A percentile compares a stretch with the other conserved stretches of the same genome.
These are phyloP conservation scores for Lagorchestes hirsutus DNA, from an alignment of 2,797 vertebrate genomes.

Conservation along the genomic window DNA sequence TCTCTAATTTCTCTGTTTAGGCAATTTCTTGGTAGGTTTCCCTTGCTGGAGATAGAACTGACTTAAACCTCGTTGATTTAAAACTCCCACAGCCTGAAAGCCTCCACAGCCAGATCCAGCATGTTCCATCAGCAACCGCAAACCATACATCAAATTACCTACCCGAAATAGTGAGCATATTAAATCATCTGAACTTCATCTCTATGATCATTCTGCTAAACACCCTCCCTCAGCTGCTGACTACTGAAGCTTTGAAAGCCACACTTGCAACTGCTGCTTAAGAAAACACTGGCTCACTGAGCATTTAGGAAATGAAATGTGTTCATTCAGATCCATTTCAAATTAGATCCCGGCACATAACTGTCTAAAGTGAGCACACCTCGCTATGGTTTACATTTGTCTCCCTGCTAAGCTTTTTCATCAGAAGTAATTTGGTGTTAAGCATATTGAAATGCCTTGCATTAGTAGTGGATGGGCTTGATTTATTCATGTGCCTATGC, in stretches of 20 bases:
- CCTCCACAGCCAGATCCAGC: slow-evolving; percentile 22
- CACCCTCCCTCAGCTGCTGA: slow-evolving; percentile 67
- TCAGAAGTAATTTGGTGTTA: slow-evolving; percentile 83
- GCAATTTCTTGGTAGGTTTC: slow-evolving; percentile 63
- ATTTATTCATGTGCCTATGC: slow-evolving; percentile 76
- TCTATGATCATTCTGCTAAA: slow-evolving; percentile 75
- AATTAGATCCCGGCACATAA: slow-evolving; percentile 81
- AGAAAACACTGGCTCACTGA: slow-evolving; percentile 74
- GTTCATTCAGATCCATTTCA: slow-evolving; percentile 77
- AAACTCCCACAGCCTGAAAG: slow-evolving; percentile 26
- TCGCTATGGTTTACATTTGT: slow-evolving; percentile 81
- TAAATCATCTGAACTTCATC: slow-evolving; percentile 79
- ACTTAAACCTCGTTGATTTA: slow-evolving; percentile 74
- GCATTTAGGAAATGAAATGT: slow-evolving; percentile 78
- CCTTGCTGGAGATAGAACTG: slow-evolving; percentile 61
- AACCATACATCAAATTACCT: slow-evolving; percentile 76
- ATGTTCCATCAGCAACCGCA: slow-evolving; percentile 74
- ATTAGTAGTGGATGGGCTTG: slow-evolving; percentile 72
- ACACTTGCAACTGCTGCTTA: slow-evolving; percentile 70
- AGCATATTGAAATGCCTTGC: slow-evolving; percentile 78
- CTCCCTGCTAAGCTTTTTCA: slow-evolving; percentile 83
- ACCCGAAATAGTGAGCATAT: slow-evolving; percentile 66
- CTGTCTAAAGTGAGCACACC: slow-evolving; percentile 75
- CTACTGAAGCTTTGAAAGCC: slow-evolving; percentile 77
- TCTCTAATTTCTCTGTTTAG: slow-evolving; percentile 65